phyloP scores from a whole-genome alignment of 2,888 invertebrate genomes.

The Orthosia gracilis region DNA sequence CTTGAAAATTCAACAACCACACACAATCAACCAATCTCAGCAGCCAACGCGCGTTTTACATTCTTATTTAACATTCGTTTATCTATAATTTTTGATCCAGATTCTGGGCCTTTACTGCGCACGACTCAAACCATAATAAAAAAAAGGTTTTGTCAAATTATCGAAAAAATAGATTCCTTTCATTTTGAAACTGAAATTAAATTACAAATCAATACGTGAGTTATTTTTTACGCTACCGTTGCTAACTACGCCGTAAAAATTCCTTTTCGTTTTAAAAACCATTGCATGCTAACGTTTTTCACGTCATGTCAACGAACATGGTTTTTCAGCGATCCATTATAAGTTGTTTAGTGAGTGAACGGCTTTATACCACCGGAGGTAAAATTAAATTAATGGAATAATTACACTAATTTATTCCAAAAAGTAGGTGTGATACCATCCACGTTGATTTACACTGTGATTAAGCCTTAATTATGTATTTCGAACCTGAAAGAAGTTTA shows the following conservation, averaged over 20 bases:
- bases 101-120: no score
- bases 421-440: conserved; percentile 16
- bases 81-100: no score
- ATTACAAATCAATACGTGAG: neutral
- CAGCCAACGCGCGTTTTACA: no score
- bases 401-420: conserved; percentile 38
- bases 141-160: neutral
- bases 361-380: conserved; percentile 10
- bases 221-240: neutral
- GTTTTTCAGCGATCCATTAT: neutral
- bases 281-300: neutral
- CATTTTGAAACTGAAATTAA: no score
- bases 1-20: no score
- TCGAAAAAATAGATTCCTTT: no score
- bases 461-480: neutral
- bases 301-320: neutral
- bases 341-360: neutral
- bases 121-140: neutral
- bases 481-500: no score
- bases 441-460: neutral
- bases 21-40: no score
- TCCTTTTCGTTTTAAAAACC: neutral
- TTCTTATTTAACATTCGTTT: no score
- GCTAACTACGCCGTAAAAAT: neutral
- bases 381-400: conserved; percentile 12